phyloP scores from a whole-genome alignment of 2,797 vertebrate genomes.

The Pygocentrus nattereri region DNA sequence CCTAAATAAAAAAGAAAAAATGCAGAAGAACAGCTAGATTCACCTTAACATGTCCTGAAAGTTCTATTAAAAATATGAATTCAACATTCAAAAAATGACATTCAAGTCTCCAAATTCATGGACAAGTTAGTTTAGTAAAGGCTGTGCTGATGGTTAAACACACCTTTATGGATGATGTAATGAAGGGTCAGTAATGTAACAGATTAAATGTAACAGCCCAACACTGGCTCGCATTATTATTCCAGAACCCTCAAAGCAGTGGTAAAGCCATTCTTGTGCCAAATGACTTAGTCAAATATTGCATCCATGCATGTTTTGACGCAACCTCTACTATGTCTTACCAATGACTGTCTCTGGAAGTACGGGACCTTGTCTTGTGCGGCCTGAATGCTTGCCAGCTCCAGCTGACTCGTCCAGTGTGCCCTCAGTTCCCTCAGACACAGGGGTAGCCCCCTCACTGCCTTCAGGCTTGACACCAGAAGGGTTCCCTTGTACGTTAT shows the following conservation, averaged over 20 bases:
- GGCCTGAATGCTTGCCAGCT: conserved; percentile 65
- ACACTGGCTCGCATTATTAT: conserved; percentile 49
- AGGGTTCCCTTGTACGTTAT: conserved; percentile 18
- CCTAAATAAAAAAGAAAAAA: too few relatives aligned
- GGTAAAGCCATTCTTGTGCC: conserved; percentile 64
- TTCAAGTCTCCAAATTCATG: neutral
- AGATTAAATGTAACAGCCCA: conserved; percentile 54
- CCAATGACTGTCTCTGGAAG: conserved; percentile 73
- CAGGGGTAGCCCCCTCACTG: conserved; percentile 62
- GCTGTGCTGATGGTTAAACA: neutral
- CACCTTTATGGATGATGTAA: neutral
- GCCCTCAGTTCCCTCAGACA: conserved; percentile 63
- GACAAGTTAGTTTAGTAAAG: neutral
- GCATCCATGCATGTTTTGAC: conserved; percentile 73
- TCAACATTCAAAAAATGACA: too few relatives aligned
- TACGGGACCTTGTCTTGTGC: conserved; percentile 67
- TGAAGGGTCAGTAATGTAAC: neutral
- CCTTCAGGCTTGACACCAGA: conserved; percentile 53
- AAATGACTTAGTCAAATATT: conserved; percentile 66
- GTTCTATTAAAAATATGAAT: too few relatives aligned
- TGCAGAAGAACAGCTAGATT: neutral
- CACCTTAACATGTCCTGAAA: too few relatives aligned
- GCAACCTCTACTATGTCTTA: conserved; percentile 71
- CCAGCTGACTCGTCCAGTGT: conserved; percentile 58
- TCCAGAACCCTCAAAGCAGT: conserved; percentile 53